Conservation (phyloP, 2,113 vertebrate species). For the Columba livia region DNA sequence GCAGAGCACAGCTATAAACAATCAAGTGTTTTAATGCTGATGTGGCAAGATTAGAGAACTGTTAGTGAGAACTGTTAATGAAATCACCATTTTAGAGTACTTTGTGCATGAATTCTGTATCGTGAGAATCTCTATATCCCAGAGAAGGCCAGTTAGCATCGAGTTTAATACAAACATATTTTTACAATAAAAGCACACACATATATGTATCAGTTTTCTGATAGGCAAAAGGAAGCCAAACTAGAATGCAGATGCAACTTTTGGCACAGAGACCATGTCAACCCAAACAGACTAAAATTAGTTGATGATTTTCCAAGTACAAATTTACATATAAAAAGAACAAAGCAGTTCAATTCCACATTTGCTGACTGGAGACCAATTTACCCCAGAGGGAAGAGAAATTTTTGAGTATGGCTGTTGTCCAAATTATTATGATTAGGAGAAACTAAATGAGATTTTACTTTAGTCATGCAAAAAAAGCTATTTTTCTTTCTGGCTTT, state of each 20-base stretch:
- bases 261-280: constrained; percentile 49
- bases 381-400: not conserved
- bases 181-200: not conserved
- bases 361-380: not conserved
- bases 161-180: not conserved
- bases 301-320: constrained; percentile 60
- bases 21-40: not conserved
- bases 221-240: constrained; percentile 34
- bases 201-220: not conserved
- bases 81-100: not conserved
- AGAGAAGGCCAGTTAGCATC: not conserved
- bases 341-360: constrained; percentile 12
- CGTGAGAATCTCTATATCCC: not conserved
- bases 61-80: not conserved
- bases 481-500: not conserved
- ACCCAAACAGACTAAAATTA: constrained; percentile 60
- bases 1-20: not conserved
- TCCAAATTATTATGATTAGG: constrained; percentile 39
- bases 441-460: constrained; percentile 3
- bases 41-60: not conserved
- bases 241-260: constrained; percentile 59
- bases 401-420: not conserved
- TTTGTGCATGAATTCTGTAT: not conserved
- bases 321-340: constrained; percentile 58
- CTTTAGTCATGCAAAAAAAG: not conserved